Conservation (phyloP, 2,888 invertebrate species). For the Epistrophe eligans region DNA sequence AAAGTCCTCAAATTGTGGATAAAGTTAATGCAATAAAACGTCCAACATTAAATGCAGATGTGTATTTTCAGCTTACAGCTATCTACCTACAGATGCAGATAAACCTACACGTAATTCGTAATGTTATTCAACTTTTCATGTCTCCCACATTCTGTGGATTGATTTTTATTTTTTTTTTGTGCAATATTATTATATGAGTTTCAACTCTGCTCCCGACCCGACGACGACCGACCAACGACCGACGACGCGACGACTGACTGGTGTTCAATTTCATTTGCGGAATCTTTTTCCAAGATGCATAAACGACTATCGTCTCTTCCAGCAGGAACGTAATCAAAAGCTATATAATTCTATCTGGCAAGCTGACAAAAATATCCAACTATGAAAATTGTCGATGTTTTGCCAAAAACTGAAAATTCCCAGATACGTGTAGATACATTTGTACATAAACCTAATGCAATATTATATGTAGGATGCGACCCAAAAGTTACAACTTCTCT, state of each 20-base stretch:
- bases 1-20: slow-evolving; percentile 51
- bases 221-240: not conserved
- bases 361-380: slow-evolving; percentile 69
- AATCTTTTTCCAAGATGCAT: slow-evolving; percentile 51
- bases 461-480: slow-evolving; percentile 35
- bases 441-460: not conserved
- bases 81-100: slow-evolving; percentile 27
- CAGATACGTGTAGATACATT: not conserved
- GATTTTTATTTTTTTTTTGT: slow-evolving; percentile 9
- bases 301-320: slow-evolving; percentile 26
- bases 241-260: not conserved
- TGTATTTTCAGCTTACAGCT: slow-evolving; percentile 14
- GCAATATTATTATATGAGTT: slow-evolving; percentile 36
- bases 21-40: slow-evolving; percentile 54
- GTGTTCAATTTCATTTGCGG: slow-evolving; percentile 63
- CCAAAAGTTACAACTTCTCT: slow-evolving; percentile 41
- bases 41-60: slow-evolving; percentile 25
- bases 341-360: slow-evolving; percentile 68
- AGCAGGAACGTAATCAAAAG: slow-evolving; percentile 63
- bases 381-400: slow-evolving; percentile 49
- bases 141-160: slow-evolving; percentile 53
- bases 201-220: slow-evolving; percentile 19
- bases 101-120: slow-evolving; percentile 36
- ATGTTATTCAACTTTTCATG: slow-evolving; percentile 47
- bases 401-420: slow-evolving; percentile 57